Base-by-base conservation (phyloP, 2,113 vertebrate species). In the Glaucomys volans region DNA sequence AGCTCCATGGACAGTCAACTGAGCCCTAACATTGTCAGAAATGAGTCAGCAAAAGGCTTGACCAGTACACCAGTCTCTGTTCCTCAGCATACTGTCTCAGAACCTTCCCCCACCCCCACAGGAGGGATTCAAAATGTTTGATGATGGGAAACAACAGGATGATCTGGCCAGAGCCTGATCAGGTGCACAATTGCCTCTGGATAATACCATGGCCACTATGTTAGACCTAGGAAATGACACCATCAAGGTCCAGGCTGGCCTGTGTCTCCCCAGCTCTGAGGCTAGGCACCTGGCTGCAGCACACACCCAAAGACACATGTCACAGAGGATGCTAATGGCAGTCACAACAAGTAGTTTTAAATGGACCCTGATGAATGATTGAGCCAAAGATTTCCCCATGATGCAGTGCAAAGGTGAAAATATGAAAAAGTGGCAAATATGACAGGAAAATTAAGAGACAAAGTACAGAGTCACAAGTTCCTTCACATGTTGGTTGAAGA, bases 41-140 rank as follows among this genome's bases (percentile, higher is more conserved):
- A 99, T 98, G 98, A 99, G 98, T 99, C 98, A 42, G 99, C 99
- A 87, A 99, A 99, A 26, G 98, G 98, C 97, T 99, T 99, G 97
- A 99, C 98, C 97, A 99, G 91, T 44, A 99, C 97, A 28, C 99
- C 99, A 57, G 99, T 96, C 97, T 99, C 99, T 99, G 94, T 98
- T 97, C 24, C 91, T 98, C 76, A 98, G 98, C 89, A 99, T 98
- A 95, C 99, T 99, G 28, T 98, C 93, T 95, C 98, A 95, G 69
- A 99, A 98, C 95, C 99, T 47, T 9, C 44, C 9, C 95, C 99
- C 96, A 92, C 99, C 99, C 6, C 99, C 98, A 84, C 99, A 99
- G 17, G 99, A 99, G 81, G 99, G 97, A 82, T 99, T 97, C 98
- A 84, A 99, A 99, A 97, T 92, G 98, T 97, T 98, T 98, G 62